A percentile compares a stretch with the other conserved stretches of the same genome.
Evolutionary conservation across 2,888 invertebrate genomes (phyloP).

Genomic region (Isoperla grammatica): DNA sequence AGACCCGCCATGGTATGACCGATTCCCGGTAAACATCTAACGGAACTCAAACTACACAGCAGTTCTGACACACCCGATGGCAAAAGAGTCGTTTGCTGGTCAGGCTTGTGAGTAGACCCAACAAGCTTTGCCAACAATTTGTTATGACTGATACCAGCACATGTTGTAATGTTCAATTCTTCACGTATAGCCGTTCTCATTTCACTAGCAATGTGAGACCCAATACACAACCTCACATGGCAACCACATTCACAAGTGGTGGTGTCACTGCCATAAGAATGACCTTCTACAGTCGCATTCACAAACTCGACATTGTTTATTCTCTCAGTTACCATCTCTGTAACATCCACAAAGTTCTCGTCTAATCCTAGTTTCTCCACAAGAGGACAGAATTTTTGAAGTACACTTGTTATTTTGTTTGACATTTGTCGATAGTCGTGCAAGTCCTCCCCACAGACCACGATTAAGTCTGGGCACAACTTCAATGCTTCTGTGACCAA

Average conservation of each 20-base stretch:
- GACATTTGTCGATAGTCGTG: constrained; percentile 74
- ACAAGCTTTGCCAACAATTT: constrained; percentile 75
- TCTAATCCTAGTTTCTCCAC: constrained; percentile 81
- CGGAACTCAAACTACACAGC: constrained; percentile 56
- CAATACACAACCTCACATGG: constrained; percentile 43
- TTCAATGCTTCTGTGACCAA: constrained; percentile 65
- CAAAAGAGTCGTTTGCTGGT: constrained; percentile 73
- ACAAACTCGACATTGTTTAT: background rate
- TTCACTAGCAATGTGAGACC: constrained; percentile 68
- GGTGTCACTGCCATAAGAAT: constrained; percentile 27
- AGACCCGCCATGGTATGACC: constrained; percentile 64
- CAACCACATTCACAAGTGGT: constrained; percentile 28
- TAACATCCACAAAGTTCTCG: constrained; percentile 79
- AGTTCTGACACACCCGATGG: constrained; percentile 62
- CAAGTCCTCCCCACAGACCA: constrained; percentile 79
- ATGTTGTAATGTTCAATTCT: constrained; percentile 68
- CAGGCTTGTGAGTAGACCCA: constrained; percentile 59
- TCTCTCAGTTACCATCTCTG: constrained; percentile 50
- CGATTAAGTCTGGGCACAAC: constrained; percentile 65
- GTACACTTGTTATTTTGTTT: constrained; percentile 63
- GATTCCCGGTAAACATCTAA: constrained; percentile 67
- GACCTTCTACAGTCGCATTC: constrained; percentile 19
- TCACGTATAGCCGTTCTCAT: constrained; percentile 63
- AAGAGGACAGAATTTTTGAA: constrained; percentile 64
- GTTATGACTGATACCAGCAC: constrained; percentile 79